These are phyloP conservation scores for Trinectes maculatus DNA, from an alignment of 2,113 vertebrate species.

Conservation along the genomic window DNA sequence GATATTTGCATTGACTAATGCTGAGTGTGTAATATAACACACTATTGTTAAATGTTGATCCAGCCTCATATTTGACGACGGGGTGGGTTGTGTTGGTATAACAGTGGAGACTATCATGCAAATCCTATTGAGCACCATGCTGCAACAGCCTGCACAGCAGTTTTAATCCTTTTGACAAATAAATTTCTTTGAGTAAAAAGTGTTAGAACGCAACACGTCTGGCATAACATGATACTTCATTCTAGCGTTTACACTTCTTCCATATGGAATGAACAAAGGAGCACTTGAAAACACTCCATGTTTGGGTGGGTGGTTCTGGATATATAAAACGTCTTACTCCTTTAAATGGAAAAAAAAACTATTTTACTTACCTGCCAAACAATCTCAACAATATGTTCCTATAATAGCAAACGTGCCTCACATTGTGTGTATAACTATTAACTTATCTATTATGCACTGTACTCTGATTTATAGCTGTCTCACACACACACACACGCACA, in stretches of 20 bases:
- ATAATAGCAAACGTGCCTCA: constrained; percentile 11
- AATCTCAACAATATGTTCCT: no score
- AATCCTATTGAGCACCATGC: no score
- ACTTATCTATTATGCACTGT: constrained; percentile 5
- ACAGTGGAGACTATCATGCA: neutral
- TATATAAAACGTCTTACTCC: neutral
- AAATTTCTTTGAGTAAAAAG: neutral
- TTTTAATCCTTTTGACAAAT: no score
- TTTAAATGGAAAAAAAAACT: constrained; percentile 17
- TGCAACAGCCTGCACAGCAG: no score
- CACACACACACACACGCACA: no score
- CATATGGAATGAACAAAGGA: neutral
- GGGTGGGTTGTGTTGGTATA: constrained; percentile 6
- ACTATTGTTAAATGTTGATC: constrained; percentile 24
- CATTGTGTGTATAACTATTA: constrained; percentile 6
- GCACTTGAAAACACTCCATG: neutral
- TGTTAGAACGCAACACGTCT: neutral
- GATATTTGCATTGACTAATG: constrained; percentile 49
- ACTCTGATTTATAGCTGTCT: no score
- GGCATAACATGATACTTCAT: neutral
- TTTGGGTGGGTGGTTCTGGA: constrained; percentile 14
- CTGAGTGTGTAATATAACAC: constrained; percentile 39
- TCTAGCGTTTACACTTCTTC: neutral
- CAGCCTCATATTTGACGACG: constrained; percentile 19
- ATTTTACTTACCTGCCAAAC: constrained; percentile 25